phyloP scores from a whole-genome alignment of 2,888 invertebrate species.

The Hypolimnas misippus region DNA sequence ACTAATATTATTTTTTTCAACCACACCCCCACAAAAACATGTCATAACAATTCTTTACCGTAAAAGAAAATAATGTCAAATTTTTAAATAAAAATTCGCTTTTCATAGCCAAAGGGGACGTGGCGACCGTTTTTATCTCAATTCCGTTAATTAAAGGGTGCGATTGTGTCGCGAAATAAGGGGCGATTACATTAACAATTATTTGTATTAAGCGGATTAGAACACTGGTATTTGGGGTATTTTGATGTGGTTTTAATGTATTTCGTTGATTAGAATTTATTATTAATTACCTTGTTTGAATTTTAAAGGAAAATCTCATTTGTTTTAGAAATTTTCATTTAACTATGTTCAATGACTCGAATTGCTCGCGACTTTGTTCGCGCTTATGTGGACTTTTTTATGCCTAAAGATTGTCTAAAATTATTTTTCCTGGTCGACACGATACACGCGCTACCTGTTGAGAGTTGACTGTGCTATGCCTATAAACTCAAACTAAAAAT shows the following conservation, averaged over 20 bases:
- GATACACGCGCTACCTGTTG: too few species aligned
- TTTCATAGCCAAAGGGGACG: conserved; percentile 39
- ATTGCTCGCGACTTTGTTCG: too few species aligned
- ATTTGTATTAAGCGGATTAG: conserved; percentile 49
- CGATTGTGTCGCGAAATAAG: conserved; percentile 44
- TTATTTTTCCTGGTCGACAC: too few species aligned
- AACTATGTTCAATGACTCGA: too few species aligned
- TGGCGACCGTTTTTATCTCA: conserved; percentile 47
- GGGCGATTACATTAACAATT: conserved; percentile 50
- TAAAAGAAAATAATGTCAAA: conserved; percentile 6
- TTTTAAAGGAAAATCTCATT: neutral
- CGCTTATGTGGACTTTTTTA: too few species aligned
- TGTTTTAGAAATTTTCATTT: too few species aligned
- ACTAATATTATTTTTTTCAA: too few species aligned
- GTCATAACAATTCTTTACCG: neutral
- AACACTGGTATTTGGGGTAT: conserved; percentile 42
- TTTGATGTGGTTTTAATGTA: conserved; percentile 34
- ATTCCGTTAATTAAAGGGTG: conserved; percentile 43
- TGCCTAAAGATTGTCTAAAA: too few species aligned
- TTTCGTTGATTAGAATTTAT: conserved; percentile 26
- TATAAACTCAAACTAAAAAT: too few species aligned
- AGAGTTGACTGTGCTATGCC: too few species aligned
- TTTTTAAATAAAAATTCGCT: conserved; percentile 37
- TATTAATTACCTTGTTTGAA: conserved; percentile 16
- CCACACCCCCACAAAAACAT: neutral